Conservation (phyloP, 1,140 invertebrate genomes). For the Cephus cinctus region DNA sequence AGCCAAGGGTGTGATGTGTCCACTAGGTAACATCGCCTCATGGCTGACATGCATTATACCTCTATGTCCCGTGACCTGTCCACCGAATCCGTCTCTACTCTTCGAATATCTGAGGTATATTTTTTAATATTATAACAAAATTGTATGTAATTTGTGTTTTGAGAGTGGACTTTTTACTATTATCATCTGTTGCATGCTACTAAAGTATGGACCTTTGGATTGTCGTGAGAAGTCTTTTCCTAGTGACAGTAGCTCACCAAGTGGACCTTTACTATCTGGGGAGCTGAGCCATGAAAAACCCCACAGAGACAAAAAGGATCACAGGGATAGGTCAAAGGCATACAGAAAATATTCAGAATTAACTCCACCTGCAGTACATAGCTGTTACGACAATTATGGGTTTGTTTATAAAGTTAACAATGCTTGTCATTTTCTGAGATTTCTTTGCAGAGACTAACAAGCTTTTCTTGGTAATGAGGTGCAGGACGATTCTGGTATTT, state of each 20-base stretch:
- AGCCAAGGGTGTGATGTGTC: conserved; percentile 35
- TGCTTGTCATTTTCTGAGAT: neutral
- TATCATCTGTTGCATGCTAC: neutral
- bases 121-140: conserved; percentile 6
- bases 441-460: neutral
- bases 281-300: conserved; percentile 35
- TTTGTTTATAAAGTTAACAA: conserved; percentile 16
- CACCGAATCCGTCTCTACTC: conserved; percentile 52
- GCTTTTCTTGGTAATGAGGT: too few species aligned
- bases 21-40: conserved; percentile 30
- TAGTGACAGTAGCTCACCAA: conserved; percentile 35
- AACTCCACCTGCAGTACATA: conserved; percentile 34
- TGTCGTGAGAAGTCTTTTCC: conserved; percentile 33
- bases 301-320: conserved; percentile 41
- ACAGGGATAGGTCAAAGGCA: conserved; percentile 38
- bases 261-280: conserved; percentile 36
- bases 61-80: conserved; percentile 58
- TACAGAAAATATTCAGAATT: conserved; percentile 47
- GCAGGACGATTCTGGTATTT: too few species aligned
- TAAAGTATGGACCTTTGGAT: conserved; percentile 31
- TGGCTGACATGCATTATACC: conserved; percentile 57
- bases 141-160: conserved; percentile 3
- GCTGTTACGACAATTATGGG: conserved; percentile 44
- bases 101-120: conserved; percentile 51
- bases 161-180: neutral